These are phyloP conservation scores for Lophura nycthemera DNA, from an alignment of 2,113 vertebrate species.

Conservation along the genomic window DNA sequence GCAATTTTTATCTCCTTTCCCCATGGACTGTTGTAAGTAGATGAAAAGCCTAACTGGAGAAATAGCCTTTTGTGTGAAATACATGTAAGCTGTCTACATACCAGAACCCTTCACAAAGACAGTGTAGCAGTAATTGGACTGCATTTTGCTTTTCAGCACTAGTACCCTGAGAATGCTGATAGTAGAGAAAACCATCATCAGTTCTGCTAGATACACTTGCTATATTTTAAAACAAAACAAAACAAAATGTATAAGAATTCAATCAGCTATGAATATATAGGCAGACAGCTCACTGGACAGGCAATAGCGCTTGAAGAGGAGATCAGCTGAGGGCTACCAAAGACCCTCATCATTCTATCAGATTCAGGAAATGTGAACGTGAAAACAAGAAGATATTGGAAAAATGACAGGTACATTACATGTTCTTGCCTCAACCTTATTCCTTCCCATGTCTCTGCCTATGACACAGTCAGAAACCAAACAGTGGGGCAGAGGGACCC, in stretches of 20 bases:
- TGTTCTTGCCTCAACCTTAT: not conserved
- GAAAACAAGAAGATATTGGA: not conserved
- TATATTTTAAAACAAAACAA: not conserved
- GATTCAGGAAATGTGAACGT: not conserved
- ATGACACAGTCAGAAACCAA: not conserved
- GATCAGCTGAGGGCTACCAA: not conserved
- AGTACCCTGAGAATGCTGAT: not conserved
- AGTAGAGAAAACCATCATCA: not conserved
- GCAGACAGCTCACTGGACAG: not conserved
- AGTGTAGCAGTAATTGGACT: not conserved
- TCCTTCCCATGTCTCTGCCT: not conserved
- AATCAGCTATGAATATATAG: too few relatives aligned
- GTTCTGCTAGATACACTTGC: not conserved
- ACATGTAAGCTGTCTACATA: not conserved
- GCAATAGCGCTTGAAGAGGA: not conserved
- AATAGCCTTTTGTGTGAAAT: not conserved
- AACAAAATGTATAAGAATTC: not conserved
- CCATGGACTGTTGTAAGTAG: not conserved
- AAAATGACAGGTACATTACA: not conserved
- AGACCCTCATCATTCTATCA: not conserved
- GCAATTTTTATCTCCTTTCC: not conserved
- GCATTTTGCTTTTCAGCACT: not conserved
- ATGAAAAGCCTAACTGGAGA: not conserved
- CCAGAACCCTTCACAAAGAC: not conserved
- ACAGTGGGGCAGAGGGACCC: not conserved